These are phyloP conservation scores for Haliclona indistincta DNA, from an alignment of 37 sponge, comb jelly and placozoan species.

Conservation along the genomic window DNA sequence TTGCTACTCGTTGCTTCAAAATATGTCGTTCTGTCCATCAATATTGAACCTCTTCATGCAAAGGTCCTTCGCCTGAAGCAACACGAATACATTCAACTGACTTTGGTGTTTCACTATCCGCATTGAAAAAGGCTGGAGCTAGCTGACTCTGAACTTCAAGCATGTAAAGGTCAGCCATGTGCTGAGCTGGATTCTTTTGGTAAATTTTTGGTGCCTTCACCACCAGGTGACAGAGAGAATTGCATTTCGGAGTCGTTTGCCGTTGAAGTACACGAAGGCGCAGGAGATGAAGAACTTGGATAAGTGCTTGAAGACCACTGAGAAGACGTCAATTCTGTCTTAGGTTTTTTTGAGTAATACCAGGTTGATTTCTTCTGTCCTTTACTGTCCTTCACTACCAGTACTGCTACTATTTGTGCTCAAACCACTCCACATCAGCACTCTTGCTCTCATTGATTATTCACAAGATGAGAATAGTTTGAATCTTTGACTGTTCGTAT, in stretches of 20 bases:
- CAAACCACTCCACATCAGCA: too few species aligned
- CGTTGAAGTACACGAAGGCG: too few species aligned
- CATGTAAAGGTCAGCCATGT: slow-evolving; percentile 13
- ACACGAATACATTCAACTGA: background rate
- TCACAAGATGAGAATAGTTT: too few species aligned
- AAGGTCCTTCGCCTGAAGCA: slow-evolving; percentile 32
- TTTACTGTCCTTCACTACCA: too few species aligned
- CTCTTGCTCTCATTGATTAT: too few species aligned
- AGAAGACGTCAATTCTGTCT: background rate
- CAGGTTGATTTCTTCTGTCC: background rate
- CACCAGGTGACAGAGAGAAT: too few species aligned
- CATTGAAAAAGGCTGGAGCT: background rate
- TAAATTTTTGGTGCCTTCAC: slow-evolving; percentile 13
- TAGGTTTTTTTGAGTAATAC: background rate
- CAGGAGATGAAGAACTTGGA: background rate
- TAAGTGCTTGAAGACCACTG: background rate
- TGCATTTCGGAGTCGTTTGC: too few species aligned
- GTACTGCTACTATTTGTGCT: too few species aligned
- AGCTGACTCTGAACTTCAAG: background rate
- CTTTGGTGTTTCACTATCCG: background rate
- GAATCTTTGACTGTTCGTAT: too few species aligned
- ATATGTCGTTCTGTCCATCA: slow-evolving; percentile 27
- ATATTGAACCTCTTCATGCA: slow-evolving; percentile 33
- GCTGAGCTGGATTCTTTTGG: slow-evolving; percentile 21
- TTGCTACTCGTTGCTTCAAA: background rate